A percentile compares a stretch with the other conserved stretches of the same genome.
phyloP scores from a whole-genome alignment of 2,797 vertebrate genomes.

The Danionella dracula region DNA sequence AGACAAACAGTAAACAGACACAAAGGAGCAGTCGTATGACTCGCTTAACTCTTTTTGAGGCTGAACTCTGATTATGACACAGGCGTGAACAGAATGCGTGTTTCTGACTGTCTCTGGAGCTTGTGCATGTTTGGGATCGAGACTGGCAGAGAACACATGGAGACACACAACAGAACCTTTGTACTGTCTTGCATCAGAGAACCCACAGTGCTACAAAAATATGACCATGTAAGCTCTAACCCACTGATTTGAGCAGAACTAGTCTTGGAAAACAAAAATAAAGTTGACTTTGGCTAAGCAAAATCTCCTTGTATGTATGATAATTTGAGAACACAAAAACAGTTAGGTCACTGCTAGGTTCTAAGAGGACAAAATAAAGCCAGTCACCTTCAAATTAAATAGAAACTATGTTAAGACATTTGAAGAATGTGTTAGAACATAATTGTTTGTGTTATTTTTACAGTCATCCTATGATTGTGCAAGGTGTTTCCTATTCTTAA shows the following conservation, averaged over 20 bases:
- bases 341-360: too few species aligned
- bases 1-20: not conserved
- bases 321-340: too few species aligned
- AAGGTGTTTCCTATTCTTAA: too few species aligned
- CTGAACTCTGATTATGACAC: not conserved
- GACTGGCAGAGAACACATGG: constrained; percentile 8
- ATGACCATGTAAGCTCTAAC: constrained; percentile 8
- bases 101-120: constrained; percentile 6
- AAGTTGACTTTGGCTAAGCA: not conserved
- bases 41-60: not conserved
- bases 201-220: constrained; percentile 4
- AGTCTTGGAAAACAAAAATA: not conserved
- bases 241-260: not conserved
- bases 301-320: too few species aligned
- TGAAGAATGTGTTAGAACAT: too few species aligned
- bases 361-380: too few species aligned
- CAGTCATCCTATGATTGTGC: too few species aligned
- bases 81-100: constrained; percentile 12
- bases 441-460: too few species aligned
- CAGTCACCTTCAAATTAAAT: too few species aligned
- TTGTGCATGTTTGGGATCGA: constrained; percentile 2
- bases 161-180: constrained; percentile 19
- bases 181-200: constrained; percentile 13
- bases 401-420: too few species aligned
- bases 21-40: not conserved